phyloP scores from a whole-genome alignment of 2,888 invertebrate genomes.

The Meta bourneti region DNA sequence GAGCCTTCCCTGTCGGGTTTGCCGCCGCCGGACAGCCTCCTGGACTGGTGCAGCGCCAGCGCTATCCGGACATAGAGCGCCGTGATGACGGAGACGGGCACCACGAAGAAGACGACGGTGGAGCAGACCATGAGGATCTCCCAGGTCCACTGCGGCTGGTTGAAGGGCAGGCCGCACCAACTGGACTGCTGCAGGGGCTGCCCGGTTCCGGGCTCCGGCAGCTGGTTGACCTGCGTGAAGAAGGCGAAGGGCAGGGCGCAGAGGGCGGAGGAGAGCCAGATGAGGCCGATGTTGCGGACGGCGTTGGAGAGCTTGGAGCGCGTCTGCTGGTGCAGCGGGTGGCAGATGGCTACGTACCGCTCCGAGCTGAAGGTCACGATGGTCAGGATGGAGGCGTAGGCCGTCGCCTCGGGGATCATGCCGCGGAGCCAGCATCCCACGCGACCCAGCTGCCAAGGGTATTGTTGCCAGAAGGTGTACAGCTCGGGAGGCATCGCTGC shows the following conservation, averaged over 20 bases:
- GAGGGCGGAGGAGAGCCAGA: conserved; percentile 81
- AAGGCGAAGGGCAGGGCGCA: conserved; percentile 80
- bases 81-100: conserved; percentile 82
- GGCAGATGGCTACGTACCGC: conserved; percentile 82
- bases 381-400: conserved; percentile 82
- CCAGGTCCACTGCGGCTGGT: conserved; percentile 79
- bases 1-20: conserved; percentile 79
- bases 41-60: conserved; percentile 79
- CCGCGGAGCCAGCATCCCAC: conserved; percentile 81
- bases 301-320: conserved; percentile 79
- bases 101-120: conserved; percentile 82
- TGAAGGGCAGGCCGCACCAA: conserved; percentile 80
- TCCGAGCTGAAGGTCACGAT: conserved; percentile 81
- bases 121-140: conserved; percentile 81
- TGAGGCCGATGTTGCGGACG: conserved; percentile 81
- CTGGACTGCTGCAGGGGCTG: conserved; percentile 79
- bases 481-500: conserved; percentile 82
- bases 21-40: conserved; percentile 76
- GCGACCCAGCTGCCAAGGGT: conserved; percentile 81
- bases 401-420: conserved; percentile 82
- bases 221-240: conserved; percentile 77
- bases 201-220: conserved; percentile 49
- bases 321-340: conserved; percentile 79
- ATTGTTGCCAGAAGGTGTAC: conserved; percentile 82
- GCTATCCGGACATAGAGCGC: conserved; percentile 81